These are phyloP conservation scores for Ochropacha duplaris DNA, from an alignment of 2,888 invertebrate genomes.

Conservation along the genomic window DNA sequence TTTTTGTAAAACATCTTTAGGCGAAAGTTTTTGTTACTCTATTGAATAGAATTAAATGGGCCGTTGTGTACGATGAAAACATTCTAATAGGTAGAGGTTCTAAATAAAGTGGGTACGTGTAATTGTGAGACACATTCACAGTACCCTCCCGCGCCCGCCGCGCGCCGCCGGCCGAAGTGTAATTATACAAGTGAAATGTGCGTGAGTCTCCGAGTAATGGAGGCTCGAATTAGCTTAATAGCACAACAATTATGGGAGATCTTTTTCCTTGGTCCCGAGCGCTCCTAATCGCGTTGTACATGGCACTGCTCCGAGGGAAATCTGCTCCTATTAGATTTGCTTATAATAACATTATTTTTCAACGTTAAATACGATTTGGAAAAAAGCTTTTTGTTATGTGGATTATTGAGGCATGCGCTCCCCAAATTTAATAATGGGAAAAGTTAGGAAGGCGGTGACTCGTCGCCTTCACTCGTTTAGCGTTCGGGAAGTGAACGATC, in stretches of 20 bases:
- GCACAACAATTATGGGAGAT: conserved; percentile 31
- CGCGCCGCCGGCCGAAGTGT: conserved; percentile 17
- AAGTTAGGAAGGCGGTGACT: conserved; percentile 31
- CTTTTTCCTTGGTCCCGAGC: conserved; percentile 14
- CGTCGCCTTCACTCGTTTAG: conserved; percentile 22
- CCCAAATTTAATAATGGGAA: conserved; percentile 40
- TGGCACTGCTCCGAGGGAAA: conserved; percentile 16
- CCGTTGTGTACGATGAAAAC: neutral
- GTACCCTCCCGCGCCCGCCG: neutral
- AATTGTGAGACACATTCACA: neutral
- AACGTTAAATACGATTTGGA: conserved; percentile 21
- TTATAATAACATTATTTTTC: conserved; percentile 34
- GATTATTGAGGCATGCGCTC: conserved; percentile 25
- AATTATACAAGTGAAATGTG: conserved; percentile 24
- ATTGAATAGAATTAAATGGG: neutral
- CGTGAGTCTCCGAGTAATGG: conserved; percentile 28
- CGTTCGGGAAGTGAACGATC: conserved; percentile 21
- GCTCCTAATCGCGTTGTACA: conserved; percentile 34
- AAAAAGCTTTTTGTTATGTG: conserved; percentile 26
- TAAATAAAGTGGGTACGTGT: neutral
- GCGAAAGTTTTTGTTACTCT: neutral
- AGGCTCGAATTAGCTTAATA: conserved; percentile 35
- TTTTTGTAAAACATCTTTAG: neutral
- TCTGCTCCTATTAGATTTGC: conserved; percentile 32
- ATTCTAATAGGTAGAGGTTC: neutral